Conservation (phyloP, 2,113 vertebrate genomes). For the Petaurus breviceps region DNA sequence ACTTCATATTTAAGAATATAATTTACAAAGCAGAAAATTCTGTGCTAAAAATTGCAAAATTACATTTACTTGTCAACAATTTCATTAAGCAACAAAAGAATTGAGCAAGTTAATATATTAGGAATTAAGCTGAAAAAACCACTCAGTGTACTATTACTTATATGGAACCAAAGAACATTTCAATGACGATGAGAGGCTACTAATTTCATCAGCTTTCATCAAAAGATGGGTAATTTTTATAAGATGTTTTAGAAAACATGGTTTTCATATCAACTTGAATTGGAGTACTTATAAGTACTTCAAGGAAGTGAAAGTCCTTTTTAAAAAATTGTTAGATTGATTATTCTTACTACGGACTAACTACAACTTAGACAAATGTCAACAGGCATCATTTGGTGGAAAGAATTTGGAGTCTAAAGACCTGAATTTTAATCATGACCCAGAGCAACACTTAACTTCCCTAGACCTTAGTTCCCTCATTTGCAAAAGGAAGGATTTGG, state of each 20-base stretch:
- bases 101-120: conserved; percentile 46
- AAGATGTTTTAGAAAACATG: conserved; percentile 55
- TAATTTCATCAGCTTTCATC: conserved; percentile 62
- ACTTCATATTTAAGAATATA: conserved; percentile 45
- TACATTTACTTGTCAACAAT: conserved; percentile 8
- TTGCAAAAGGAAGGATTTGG: neutral
- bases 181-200: conserved; percentile 43
- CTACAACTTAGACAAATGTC: conserved; percentile 26
- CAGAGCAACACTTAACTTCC: neutral
- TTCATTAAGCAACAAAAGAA: conserved; percentile 56
- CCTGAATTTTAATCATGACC: neutral
- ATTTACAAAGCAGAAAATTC: conserved; percentile 56
- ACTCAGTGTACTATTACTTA: neutral
- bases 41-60: conserved; percentile 62
- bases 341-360: neutral
- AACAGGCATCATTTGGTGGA: neutral
- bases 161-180: conserved; percentile 22
- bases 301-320: conserved; percentile 27
- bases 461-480: neutral
- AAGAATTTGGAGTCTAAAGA: neutral
- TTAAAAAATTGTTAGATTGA: neutral
- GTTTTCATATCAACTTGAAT: conserved; percentile 30
- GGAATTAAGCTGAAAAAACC: conserved; percentile 56
- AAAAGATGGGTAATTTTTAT: conserved; percentile 55
- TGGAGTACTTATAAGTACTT: conserved; percentile 51